Base-by-base conservation (phyloP, 35 echinoderm and acorn worm genomes). In the Anneissia japonica region DNA sequence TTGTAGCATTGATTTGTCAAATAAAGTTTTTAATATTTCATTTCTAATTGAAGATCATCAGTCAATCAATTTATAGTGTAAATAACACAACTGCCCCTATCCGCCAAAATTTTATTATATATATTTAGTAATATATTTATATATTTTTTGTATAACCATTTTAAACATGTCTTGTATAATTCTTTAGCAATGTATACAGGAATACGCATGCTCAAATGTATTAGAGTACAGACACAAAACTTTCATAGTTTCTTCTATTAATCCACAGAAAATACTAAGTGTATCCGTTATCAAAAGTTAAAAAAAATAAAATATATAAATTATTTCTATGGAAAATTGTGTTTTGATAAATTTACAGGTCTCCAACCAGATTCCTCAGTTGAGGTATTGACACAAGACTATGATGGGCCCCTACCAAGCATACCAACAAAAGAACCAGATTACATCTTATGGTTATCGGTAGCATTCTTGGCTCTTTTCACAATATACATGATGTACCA, bases 381-480 rank as follows among this genome's bases (percentile, higher is more conserved):
- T 29, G 33, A 76, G 34, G 95, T 97, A 13, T 88, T 81, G 14
- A 64, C 74, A 21, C 76, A 38, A 35, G 95, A 97, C 83, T 79
- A 79, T 41, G 74, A 88, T 28, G 95, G 95, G 35, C 95, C 95
- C 36, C 23, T 97, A 19, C 86, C 95, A 0, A 91, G 79, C 36
- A 82, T 75, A 1, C 74, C 85, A 33, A 87, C 85, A 23, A 73
- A 80, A 1, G 87, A 90, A 39, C 80, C 91, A 0, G 91, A 97
- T 85, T 97, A 93, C 36, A 72, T 85, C 35, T 85, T 97, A 40
- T 93, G 91, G 91, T 93, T 97, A 38, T 97, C 95, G 17, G 88
- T 81, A 30, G 32, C 77, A n/a, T 97, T 97, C 26, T 40, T 93
- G 12, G 13, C 88, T 38, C 11, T 77, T n/a, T 88, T 90, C 23